Base-by-base conservation (phyloP, 2,797 vertebrate genomes). In the Graptemys geographica region DNA sequence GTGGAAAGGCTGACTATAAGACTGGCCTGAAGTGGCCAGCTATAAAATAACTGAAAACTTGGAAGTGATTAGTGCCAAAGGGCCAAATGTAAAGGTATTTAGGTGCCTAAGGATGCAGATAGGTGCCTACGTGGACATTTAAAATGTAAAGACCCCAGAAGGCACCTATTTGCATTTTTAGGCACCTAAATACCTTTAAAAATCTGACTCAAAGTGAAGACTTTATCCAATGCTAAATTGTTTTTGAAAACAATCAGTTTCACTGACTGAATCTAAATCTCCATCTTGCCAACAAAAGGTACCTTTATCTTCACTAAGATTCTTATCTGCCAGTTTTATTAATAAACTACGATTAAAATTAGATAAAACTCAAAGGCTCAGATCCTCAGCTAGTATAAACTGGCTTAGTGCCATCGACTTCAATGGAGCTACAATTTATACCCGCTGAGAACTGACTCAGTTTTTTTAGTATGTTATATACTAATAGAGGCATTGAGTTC, bases 361-460 rank as follows among this genome's bases (percentile, higher is more conserved):
- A 41, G 41, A 74, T 44, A 27, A 27, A 37, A 69, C 23, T 76
- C 72, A 76, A 76, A 76, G 74, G 44, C 23, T 76, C 74, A 47
- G 74, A 13, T 28, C 11, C 25, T 76, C 74, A 76, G 12, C 41
- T 47, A 11, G 9, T 21, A 19, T 69, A 69, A 95, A 95, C 87
- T 88, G 82, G 62, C 78, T 96, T 95, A 92, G 56, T 6, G 81
- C 12, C 56, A 55, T 49, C 33, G 7, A 0, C 21, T 2, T 69
- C 62, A 92, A 80, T 80, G 93, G 57, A 78, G 80, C 47, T 80
- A 83, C 86, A 92, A 93, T 65, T 92, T 62, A 84, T 49, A 89
- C 25, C 41, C 2, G 83, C 90, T 44, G 13, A 81, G 8, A 81
- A 41, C 23, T 6, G 13, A 53, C 80, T 57, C 15, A 28, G 25